Evolutionary conservation across 2,888 invertebrate species (phyloP), one percentile per base, ranked within the genome.

Genomic region (Tetragonisca angustula): DNA sequence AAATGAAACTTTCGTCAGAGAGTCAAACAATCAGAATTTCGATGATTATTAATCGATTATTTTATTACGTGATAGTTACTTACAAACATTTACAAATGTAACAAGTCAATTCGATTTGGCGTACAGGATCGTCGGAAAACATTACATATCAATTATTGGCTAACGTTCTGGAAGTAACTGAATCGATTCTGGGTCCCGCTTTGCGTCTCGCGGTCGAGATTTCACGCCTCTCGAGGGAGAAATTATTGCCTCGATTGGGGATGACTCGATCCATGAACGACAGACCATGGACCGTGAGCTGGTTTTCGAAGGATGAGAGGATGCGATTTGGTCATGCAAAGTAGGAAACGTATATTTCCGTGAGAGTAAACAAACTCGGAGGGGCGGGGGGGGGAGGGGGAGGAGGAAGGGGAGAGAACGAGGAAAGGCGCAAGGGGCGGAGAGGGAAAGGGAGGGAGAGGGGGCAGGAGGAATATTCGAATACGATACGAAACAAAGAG

Each of bases 31-130:
- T 54, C 15, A 70, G 5, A 9, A 56, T 32, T 88, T 88, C 83
- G 87, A 84, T 88, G 89, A 89, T 92, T 91, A 91, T 91, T 91
- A 91, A 89, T 92, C 90, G 91, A 93, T 93, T 91, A 92, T 91
- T 93, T 93, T 93, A 93, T 93, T 93, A 91, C 90, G 90, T 86
- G 88, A 88, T 93, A 92, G 91, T 93, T 76, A 93, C 93, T 93
- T 93, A 93, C 93, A 93, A 93, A 93, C 93, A 93, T 93, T 93
- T 93, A 93, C 93, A 93, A 93, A 93, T 93, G 92, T 93, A 93
- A 93, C 93, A 93, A 93, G 91, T 93, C 92, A 93, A 93, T 93
- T 93, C 92, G 93, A 92, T 93, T 93, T 93, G 91, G 93, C 93
- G 91, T 93, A 93, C 91, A 92, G 91, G 90, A 93, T 91, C 91